Evolutionary conservation across 2,797 vertebrate genomes (phyloP).

Genomic region (Urophycis tenuis): DNA sequence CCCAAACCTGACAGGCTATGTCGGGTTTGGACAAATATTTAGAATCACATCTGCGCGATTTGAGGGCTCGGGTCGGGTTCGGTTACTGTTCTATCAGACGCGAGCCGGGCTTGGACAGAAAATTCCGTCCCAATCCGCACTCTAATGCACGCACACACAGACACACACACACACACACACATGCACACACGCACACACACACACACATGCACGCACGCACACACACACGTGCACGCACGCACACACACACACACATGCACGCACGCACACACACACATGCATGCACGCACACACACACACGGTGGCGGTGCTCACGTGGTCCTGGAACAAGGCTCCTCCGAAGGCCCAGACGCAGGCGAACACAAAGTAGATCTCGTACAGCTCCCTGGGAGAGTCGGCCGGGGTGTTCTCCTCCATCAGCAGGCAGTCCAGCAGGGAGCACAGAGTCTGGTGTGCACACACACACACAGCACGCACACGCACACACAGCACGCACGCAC

Average conservation of each 20-base stretch:
- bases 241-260: background rate
- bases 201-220: too few relatives aligned
- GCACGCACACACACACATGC: background rate
- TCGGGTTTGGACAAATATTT: too few relatives aligned
- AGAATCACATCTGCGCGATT: too few relatives aligned
- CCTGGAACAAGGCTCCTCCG: constrained; percentile 77
- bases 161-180: background rate
- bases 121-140: too few relatives aligned
- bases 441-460: constrained; percentile 68
- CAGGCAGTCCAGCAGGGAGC: constrained; percentile 76
- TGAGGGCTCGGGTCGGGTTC: too few relatives aligned
- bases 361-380: constrained; percentile 79
- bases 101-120: too few relatives aligned
- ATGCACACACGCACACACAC: too few relatives aligned
- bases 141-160: background rate
- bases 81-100: too few relatives aligned
- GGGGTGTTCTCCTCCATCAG: constrained; percentile 76
- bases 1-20: too few relatives aligned
- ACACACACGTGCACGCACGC: background rate
- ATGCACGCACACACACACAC: background rate
- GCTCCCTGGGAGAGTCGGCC: constrained; percentile 73
- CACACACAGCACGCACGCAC: background rate
- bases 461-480: background rate
- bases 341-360: constrained; percentile 79
- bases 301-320: constrained; percentile 70